Base-by-base conservation (phyloP, 2,113 vertebrate species). In the Bungarus multicinctus region DNA sequence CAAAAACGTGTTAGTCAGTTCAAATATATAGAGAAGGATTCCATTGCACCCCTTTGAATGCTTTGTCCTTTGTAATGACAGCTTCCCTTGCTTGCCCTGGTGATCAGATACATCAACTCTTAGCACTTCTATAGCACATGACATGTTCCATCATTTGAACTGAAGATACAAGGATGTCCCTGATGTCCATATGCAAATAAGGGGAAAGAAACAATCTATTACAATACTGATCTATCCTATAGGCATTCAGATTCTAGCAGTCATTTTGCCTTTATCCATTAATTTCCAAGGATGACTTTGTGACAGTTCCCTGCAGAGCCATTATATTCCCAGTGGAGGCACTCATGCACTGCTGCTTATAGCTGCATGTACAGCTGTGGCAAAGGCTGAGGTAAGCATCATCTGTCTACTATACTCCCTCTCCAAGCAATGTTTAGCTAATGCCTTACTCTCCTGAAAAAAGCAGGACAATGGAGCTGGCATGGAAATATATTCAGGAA, bases 311-410 rank as follows among this genome's bases (percentile, higher is more conserved):
- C 95, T 98, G 97, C 96, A 98, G 95, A 96, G 93, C 96, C 90
- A 8, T 91, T 93, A 93, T 92, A 96, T 95, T 95, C 97, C 98
- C 98, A 97, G 96, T 96, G 97, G 98, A 98, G 98, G 98, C 98
- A 98, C 96, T 97, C 94, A 94, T 95, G 97, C 87, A 97, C 94
- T 94, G 95, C 96, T 91, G 88, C 96, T 96, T 93, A 94, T 94
- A 96, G 94, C 95, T 91, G 89, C 93, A 93, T 89, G 60, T 39
- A 89, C 58, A 92, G 50, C 89, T 94, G 93, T 94, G 55, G 92
- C 94, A 97, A 90, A 96, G 94, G 91, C 87, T 3, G n/a, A 96
- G 93, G 90, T 93, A 95, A 87, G 30, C 91, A 88, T 91, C 95
- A 96, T 90, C 94, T 94, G 27, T 94, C 92, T 85, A 81, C 74